These are phyloP conservation scores for Pygocentrus nattereri DNA, from an alignment of 2,797 vertebrate genomes.

Conservation along the genomic window DNA sequence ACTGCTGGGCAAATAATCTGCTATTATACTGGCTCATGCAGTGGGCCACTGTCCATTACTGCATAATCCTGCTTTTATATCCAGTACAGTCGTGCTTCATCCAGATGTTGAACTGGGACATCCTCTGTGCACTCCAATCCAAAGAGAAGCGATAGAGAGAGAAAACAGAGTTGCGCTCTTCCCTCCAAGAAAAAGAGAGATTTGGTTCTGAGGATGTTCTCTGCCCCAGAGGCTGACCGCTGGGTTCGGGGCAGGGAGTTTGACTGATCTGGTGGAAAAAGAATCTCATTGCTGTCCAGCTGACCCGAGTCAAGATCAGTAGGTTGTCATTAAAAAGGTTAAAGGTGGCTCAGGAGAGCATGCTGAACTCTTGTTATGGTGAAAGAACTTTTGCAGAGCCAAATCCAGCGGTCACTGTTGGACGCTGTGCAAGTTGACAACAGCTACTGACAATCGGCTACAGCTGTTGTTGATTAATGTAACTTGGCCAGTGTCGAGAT, in stretches of 20 bases:
- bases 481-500: neutral
- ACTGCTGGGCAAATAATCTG: slow-evolving; percentile 6
- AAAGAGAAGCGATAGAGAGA: slow-evolving; percentile 40
- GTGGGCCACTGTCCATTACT: slow-evolving; percentile 26
- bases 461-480: neutral
- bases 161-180: slow-evolving; percentile 16
- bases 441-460: neutral
- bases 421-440: neutral
- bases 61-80: slow-evolving; percentile 26
- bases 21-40: slow-evolving; percentile 7
- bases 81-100: slow-evolving; percentile 26
- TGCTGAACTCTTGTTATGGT: neutral
- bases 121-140: slow-evolving; percentile 19
- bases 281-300: slow-evolving; percentile 8
- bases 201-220: slow-evolving; percentile 25
- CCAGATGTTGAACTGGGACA: slow-evolving; percentile 36
- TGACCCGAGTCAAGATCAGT: slow-evolving; percentile 7
- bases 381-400: neutral
- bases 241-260: neutral
- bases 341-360: neutral
- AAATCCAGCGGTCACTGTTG: neutral
- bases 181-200: slow-evolving; percentile 40
- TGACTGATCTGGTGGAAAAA: slow-evolving; percentile 8
- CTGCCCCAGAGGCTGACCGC: slow-evolving; percentile 1
- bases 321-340: slow-evolving; percentile 14